phyloP scores from a whole-genome alignment of 2,797 vertebrate genomes.

The Chaetodon trifasciatus region DNA sequence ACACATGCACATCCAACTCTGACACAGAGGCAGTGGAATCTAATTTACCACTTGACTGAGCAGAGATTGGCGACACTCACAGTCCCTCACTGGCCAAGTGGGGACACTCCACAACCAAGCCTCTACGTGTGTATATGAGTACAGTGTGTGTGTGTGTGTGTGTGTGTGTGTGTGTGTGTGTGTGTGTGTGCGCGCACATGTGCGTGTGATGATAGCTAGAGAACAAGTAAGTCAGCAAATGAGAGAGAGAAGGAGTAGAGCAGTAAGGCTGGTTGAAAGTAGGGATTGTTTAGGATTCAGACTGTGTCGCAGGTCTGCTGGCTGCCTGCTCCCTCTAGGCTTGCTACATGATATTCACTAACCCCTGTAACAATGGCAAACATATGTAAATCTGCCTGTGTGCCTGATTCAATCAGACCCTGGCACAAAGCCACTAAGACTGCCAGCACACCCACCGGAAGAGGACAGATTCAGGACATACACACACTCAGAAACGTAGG shows the following conservation, averaged over 20 bases:
- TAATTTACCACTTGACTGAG: slow-evolving; percentile 86
- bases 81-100: slow-evolving; percentile 66
- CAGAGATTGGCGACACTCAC: slow-evolving; percentile 83
- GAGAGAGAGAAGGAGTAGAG: slow-evolving; percentile 40
- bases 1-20: slow-evolving; percentile 48
- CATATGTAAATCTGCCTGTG: slow-evolving; percentile 85
- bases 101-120: slow-evolving; percentile 64
- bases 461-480: slow-evolving; percentile 32
- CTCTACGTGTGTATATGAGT: slow-evolving; percentile 27
- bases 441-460: slow-evolving; percentile 50
- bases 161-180: slow-evolving; percentile 41
- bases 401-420: slow-evolving; percentile 84
- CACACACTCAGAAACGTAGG: slow-evolving; percentile 26
- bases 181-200: slow-evolving; percentile 22
- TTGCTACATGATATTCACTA: slow-evolving; percentile 87
- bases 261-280: slow-evolving; percentile 23
- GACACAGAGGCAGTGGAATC: slow-evolving; percentile 83
- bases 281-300: slow-evolving; percentile 78
- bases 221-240: slow-evolving; percentile 59
- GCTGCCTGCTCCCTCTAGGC: slow-evolving; percentile 80
- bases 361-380: slow-evolving; percentile 86
- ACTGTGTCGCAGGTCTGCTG: slow-evolving; percentile 66
- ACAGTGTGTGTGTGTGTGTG: slow-evolving; percentile 18
- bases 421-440: slow-evolving; percentile 78
- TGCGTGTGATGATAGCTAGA: slow-evolving; percentile 38